Evolutionary conservation across 2,113 vertebrate genomes (phyloP), one percentile per base, ranked within the genome.

Genomic region (Aplodontia rufa): DNA sequence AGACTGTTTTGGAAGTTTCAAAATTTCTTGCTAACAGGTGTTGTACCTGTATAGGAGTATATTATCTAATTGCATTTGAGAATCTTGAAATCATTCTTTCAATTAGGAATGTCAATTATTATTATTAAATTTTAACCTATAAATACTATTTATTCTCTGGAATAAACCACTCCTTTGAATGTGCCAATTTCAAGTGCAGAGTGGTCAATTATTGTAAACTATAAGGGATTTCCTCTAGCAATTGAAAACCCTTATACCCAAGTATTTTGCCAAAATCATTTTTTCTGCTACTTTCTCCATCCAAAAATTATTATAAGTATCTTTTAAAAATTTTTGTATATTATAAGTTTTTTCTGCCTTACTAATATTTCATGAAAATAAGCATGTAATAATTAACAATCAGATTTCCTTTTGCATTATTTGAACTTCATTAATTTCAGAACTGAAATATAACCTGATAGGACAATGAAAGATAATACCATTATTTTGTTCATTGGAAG

Each of bases 401-500:
- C 24, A 84, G 51, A 45, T 17, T 20, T 1, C 22, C 4, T 84
- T 80, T 64, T 51, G 5, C 2, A 47, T 66, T 37, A 45, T 71
- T 83, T 72, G 37, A 85, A 28, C 16, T 86, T 93, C 37, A 90
- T 37, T 74, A 26, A 69, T 83, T 89, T 87, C 58, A 84, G 62
- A 90, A 55, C 93, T 90, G 32, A 51, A 17, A 2, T 93, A 37
- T 28, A 78, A 40, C 20, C 16, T 79, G 62, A 35, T 78, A 8
- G 30, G 58, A 69, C 20, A 55, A 69, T 64, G 62, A 8, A 24
- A n/a, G 24, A 14, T 84, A 37, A 72, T 62, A 35, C 32, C 69
- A 45, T 37, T 91, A 45, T 45, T 92, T 69, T 74, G 30, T 55
- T 94, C 32, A 92, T 35, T 87, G 66, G 91, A 93, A 74, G 3